Evolutionary conservation across 2,888 invertebrate genomes (phyloP), one percentile per base, ranked within the genome.

Genomic region (Drosophila sordidapex): DNA sequence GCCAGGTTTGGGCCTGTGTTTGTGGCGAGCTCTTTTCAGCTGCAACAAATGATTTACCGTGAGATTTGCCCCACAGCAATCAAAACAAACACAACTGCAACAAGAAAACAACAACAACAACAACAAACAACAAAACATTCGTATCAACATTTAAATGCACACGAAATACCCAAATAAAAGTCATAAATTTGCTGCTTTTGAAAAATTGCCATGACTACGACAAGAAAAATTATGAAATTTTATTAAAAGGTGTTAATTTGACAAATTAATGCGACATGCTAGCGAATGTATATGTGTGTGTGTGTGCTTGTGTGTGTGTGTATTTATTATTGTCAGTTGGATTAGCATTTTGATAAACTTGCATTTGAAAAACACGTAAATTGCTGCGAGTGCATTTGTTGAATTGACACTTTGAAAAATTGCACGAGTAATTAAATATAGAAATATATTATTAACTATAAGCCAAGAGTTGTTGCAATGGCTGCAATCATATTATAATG

Each of bases 201-300:
- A 87, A 80, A 85, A 85, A 83, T 88, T 76, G 74, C 70, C 56
- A 7, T n/a, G 46, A 40, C 63, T 36, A 33, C 31, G 56, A 60
- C 48, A 72, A 31, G 70, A 76, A 73, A 67, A 58, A 74, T 78
- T 83, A 78, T 81, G 70, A 71, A 89, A 89, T 73, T 75, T 79
- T 74, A 82, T 76, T 73, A 70, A 79, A 87, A 85, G 90, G 83
- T 89, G 90, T 85, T 87, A 87, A 89, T 81, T 73, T 87, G 86
- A 87, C 90, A 89, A 87, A 87, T 89, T 80, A 84, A 83, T 82
- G 80, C 76, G 69, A 75, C 73, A 35, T 51, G 61, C 64, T 33
- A 36, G 48, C 46, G 31, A 43, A 51, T 46, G 18, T 18, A 18
- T 38, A 1, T 38, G 59, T 48, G 31, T 71, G 52, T 40, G 51